A percentile compares a stretch with the other conserved stretches of the same genome.
Evolutionary conservation across 2,888 invertebrate genomes (phyloP).

Genomic region (Laspeyria flexula): DNA sequence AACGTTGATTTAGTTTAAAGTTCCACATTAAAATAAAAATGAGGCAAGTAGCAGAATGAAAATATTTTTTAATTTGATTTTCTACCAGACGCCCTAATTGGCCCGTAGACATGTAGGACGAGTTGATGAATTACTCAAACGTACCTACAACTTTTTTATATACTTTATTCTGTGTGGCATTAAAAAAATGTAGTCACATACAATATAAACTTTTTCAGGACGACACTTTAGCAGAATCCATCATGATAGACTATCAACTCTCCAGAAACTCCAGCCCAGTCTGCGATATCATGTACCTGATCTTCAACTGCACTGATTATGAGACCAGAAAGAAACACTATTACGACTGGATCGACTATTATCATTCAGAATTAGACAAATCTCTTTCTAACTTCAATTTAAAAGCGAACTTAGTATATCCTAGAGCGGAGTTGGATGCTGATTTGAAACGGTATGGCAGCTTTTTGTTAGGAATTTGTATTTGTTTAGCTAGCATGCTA

Average conservation of each 20-base stretch:
- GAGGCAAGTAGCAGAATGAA: too few species aligned
- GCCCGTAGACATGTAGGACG: too few species aligned
- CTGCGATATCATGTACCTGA: conserved; percentile 50
- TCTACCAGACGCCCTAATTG: too few species aligned
- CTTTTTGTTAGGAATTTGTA: conserved; percentile 27
- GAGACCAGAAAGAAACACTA: conserved; percentile 43
- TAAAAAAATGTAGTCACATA: too few species aligned
- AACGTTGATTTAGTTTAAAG: too few species aligned
- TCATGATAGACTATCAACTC: conserved; percentile 60
- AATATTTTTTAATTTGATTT: too few species aligned
- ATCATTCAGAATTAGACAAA: conserved; percentile 44
- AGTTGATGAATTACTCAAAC: too few species aligned
- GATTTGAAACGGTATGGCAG: conserved; percentile 50
- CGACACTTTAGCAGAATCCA: conserved; percentile 35
- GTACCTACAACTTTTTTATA: too few species aligned
- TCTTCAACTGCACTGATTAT: conserved; percentile 58
- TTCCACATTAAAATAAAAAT: too few species aligned
- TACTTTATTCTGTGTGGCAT: too few species aligned
- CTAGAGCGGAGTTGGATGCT: conserved; percentile 45
- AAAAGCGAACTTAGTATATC: conserved; percentile 40
- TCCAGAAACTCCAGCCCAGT: conserved; percentile 48
- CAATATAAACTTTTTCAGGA: conserved; percentile 57
- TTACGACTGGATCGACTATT: conserved; percentile 51
- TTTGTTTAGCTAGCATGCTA: conserved; percentile 32
- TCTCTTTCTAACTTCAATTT: conserved; percentile 40